Conservation (phyloP, 2,797 vertebrate species). For the Ara ararauna region DNA sequence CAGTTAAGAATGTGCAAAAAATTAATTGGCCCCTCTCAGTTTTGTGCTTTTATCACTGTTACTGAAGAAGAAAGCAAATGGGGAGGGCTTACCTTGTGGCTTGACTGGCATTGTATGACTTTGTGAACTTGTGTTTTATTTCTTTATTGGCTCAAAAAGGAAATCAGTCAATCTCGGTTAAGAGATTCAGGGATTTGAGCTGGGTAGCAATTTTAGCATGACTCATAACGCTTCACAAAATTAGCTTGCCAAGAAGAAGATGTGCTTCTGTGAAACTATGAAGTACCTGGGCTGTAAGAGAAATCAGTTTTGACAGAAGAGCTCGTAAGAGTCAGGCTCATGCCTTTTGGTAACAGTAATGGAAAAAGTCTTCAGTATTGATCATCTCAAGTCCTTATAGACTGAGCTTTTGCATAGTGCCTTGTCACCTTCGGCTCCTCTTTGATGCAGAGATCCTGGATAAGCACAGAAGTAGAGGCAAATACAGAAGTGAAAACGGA, state of each 20-base stretch:
- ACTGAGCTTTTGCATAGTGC: neutral
- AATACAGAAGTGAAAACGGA: neutral
- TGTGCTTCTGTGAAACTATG: neutral
- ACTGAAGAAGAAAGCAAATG: neutral
- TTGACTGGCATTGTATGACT: neutral
- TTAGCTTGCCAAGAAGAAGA: conserved; percentile 18
- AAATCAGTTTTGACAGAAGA: conserved; percentile 25
- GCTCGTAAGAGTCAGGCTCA: neutral
- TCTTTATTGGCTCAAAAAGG: conserved; percentile 4
- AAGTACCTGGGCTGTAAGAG: conserved; percentile 26
- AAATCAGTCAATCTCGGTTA: neutral
- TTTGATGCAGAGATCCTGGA: neutral
- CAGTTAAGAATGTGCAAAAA: neutral
- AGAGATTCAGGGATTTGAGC: conserved; percentile 14
- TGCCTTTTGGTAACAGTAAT: neutral
- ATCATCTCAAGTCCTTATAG: neutral
- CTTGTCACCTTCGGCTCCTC: neutral
- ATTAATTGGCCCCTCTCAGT: neutral
- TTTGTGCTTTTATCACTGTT: neutral
- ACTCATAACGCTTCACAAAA: conserved; percentile 27
- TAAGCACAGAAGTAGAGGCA: neutral
- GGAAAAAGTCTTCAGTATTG: neutral
- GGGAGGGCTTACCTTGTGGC: neutral
- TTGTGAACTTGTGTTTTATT: neutral
- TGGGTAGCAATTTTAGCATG: conserved; percentile 26